Conservation (phyloP, 1,140 invertebrate genomes). For the Eciton burchellii region DNA sequence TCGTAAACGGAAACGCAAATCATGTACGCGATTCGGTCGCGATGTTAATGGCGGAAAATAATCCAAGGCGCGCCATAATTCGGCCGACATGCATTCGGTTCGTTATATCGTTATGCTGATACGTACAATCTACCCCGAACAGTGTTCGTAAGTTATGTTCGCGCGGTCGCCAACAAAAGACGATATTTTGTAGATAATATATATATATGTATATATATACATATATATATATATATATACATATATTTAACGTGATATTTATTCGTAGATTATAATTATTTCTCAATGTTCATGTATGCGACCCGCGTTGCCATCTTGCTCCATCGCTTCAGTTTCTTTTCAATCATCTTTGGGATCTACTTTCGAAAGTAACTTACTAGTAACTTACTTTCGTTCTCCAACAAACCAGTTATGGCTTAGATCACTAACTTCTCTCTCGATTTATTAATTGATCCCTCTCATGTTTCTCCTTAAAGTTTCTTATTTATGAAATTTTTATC, state of each 20-base stretch:
- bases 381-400: too few relatives aligned
- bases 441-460: too few relatives aligned
- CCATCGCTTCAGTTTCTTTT: too few relatives aligned
- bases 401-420: too few relatives aligned
- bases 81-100: not conserved
- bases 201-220: slow-evolving; percentile 45
- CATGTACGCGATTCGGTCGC: not conserved
- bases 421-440: too few relatives aligned
- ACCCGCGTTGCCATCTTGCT: not conserved
- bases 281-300: slow-evolving; percentile 73
- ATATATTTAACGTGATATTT: slow-evolving; percentile 76
- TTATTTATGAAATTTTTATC: too few relatives aligned
- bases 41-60: slow-evolving; percentile 15
- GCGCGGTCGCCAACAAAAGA: slow-evolving; percentile 35
- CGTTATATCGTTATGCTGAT: slow-evolving; percentile 43
- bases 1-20: not conserved
- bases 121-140: slow-evolving; percentile 29
- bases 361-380: too few relatives aligned
- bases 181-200: slow-evolving; percentile 76
- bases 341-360: too few relatives aligned
- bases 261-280: slow-evolving; percentile 76
- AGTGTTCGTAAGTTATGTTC: slow-evolving; percentile 36
- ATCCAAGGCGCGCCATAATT: not conserved
- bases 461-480: too few relatives aligned
- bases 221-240: slow-evolving; percentile 53